phyloP scores from a whole-genome alignment of 23 tunicate genomes.

The Ciona savignyi region DNA sequence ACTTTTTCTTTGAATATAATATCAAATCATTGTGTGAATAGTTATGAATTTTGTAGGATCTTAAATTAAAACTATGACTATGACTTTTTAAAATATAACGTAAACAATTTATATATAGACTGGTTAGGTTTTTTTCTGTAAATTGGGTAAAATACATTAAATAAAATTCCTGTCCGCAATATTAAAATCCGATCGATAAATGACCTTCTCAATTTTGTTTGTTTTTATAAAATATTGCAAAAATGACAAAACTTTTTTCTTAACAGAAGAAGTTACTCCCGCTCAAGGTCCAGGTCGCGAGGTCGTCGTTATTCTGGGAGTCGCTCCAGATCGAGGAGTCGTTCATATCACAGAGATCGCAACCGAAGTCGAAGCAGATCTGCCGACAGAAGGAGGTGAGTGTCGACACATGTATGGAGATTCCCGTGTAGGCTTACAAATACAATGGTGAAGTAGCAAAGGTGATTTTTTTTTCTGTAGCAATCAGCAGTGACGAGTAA shows the following conservation, averaged over 20 bases:
- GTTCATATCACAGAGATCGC: constrained; percentile 9
- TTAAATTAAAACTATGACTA: not conserved
- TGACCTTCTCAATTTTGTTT: not conserved
- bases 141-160: too few relatives aligned
- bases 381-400: constrained; percentile 14
- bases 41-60: too few relatives aligned
- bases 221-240: not conserved
- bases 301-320: constrained; percentile 2
- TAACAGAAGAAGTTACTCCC: constrained; percentile 32
- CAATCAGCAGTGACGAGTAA: too few relatives aligned
- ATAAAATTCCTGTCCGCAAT: not conserved
- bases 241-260: not conserved
- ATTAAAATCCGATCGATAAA: not conserved
- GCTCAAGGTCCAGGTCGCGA: constrained; percentile 52
- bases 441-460: too few relatives aligned
- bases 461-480: too few relatives aligned
- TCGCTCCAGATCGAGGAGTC: constrained; percentile 14
- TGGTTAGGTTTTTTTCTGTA: too few relatives aligned
- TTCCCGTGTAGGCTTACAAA: too few relatives aligned
- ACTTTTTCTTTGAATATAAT: not conserved
- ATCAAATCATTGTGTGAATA: too few relatives aligned
- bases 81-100: too few relatives aligned
- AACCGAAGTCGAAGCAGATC: constrained; percentile 16
- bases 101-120: too few relatives aligned
- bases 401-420: too few relatives aligned